phyloP scores from a whole-genome alignment of 2,113 vertebrate species.

The Pelecanus crispus region DNA sequence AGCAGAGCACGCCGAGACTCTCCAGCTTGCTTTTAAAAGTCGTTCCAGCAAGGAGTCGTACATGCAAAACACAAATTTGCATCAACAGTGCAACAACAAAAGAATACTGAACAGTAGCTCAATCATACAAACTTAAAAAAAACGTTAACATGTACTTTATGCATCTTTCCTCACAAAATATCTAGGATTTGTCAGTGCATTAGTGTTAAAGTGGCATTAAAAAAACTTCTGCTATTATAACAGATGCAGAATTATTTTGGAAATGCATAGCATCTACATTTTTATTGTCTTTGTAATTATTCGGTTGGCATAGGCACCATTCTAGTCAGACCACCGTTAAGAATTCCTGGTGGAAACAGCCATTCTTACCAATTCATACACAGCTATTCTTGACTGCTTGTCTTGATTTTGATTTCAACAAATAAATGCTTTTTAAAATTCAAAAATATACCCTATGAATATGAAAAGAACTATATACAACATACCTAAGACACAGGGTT shows the following conservation, averaged over 20 bases:
- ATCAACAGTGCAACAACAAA: conserved; percentile 63
- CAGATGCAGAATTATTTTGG: conserved; percentile 77
- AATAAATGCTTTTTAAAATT: conserved; percentile 74
- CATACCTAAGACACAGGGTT: conserved; percentile 74
- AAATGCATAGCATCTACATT: conserved; percentile 83
- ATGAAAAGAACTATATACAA: conserved; percentile 79
- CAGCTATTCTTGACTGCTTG: conserved; percentile 65
- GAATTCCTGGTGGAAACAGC: conserved; percentile 72
- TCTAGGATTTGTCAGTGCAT: conserved; percentile 82
- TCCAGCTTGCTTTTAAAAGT: conserved; percentile 44
- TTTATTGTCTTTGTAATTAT: conserved; percentile 65
- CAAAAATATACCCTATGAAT: conserved; percentile 81
- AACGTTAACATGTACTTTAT: conserved; percentile 48
- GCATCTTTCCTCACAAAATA: conserved; percentile 73
- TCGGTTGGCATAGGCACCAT: conserved; percentile 76
- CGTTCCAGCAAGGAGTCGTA: conserved; percentile 63
- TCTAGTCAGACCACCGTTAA: conserved; percentile 73
- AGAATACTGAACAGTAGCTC: conserved; percentile 66
- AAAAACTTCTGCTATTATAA: conserved; percentile 78
- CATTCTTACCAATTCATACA: conserved; percentile 57
- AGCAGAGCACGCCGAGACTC: conserved; percentile 21
- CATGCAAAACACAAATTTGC: conserved; percentile 59
- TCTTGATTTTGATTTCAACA: conserved; percentile 67
- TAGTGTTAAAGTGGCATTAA: conserved; percentile 82
- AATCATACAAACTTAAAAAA: conserved; percentile 63